These are phyloP conservation scores for Meandrusa payeni DNA, from an alignment of 2,888 invertebrate species.

Conservation along the genomic window DNA sequence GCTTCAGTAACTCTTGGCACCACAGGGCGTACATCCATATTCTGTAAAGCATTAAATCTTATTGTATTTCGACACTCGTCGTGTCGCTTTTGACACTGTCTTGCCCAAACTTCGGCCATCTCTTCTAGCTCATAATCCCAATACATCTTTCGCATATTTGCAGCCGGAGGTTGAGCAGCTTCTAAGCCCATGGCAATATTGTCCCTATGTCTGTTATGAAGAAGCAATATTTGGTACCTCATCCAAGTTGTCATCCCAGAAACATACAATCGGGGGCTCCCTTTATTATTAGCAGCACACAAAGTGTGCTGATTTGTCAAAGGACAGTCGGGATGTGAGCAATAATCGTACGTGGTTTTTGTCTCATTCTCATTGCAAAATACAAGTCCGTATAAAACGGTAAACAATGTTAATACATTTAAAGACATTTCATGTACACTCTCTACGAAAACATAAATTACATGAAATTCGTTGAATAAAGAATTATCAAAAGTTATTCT, in stretches of 20 bases:
- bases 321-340: constrained; percentile 67
- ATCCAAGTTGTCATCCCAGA: constrained; percentile 73
- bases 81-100: constrained; percentile 73
- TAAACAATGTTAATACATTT: constrained; percentile 43
- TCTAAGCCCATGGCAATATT: constrained; percentile 71
- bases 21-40: constrained; percentile 68
- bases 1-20: constrained; percentile 63
- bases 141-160: constrained; percentile 76
- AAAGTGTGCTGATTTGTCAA: constrained; percentile 66
- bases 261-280: constrained; percentile 60
- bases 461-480: constrained; percentile 9
- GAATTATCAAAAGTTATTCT: constrained; percentile 11
- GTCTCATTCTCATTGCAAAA: constrained; percentile 31
- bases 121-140: constrained; percentile 74
- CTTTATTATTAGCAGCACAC: constrained; percentile 55
- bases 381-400: constrained; percentile 38
- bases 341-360: constrained; percentile 43
- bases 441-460: constrained; percentile 12
- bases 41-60: constrained; percentile 67
- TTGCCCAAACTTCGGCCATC: constrained; percentile 71
- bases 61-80: constrained; percentile 72
- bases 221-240: constrained; percentile 62
- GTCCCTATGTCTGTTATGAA: constrained; percentile 71
- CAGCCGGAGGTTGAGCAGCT: constrained; percentile 69
- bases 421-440: constrained; percentile 35